Base-by-base conservation (phyloP, 2,888 invertebrate species). In the Helleia helle region DNA sequence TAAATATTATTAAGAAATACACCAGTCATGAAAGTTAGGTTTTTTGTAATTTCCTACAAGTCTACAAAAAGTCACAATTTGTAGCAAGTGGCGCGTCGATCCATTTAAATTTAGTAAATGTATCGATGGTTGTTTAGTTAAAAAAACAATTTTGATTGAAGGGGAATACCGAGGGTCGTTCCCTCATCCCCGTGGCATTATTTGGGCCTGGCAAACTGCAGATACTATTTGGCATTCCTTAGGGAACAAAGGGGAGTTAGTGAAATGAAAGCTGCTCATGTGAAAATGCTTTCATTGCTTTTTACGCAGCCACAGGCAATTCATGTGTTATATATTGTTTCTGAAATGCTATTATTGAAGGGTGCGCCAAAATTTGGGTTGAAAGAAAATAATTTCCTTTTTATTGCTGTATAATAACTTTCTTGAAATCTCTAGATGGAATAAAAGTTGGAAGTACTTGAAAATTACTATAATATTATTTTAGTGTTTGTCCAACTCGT, bases 231-330 rank as follows among this genome's bases (percentile, higher is more conserved):
- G 69, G 66, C 69, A 79, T 81, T 80, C 80, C 81, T 72, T 47
- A 58, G 81, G 79, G 81, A 71, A 65, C 61, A 58, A 62, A 67
- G 66, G 75, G 73, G 71, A 59, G 67, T 59, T 59, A 58, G 66
- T 62, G 71, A 72, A 76, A 79, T 77, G 77, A 73, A 73, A 77
- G 76, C 75, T 76, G 65, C 65, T 72, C 76, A 77, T 77, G 80
- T 79, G 80, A 76, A 80, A 81, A 77, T 71, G 77, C 75, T 79
- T 80, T 77, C 75, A 75, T 76, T 77, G 81, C 77, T 72, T 79
- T 79, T 81, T 73, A 71, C 77, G 74, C 77, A 69, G 77, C 81
- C 70, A 59, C 71, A 69, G 80, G 80, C 79, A 72, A 80, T 75
- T 77, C 71, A 71, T 71, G 67, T 65, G 66, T 70, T 73, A 75